Evolutionary conservation across 1,140 invertebrate species (phyloP).

Genomic region (Calephelis nemesis): DNA sequence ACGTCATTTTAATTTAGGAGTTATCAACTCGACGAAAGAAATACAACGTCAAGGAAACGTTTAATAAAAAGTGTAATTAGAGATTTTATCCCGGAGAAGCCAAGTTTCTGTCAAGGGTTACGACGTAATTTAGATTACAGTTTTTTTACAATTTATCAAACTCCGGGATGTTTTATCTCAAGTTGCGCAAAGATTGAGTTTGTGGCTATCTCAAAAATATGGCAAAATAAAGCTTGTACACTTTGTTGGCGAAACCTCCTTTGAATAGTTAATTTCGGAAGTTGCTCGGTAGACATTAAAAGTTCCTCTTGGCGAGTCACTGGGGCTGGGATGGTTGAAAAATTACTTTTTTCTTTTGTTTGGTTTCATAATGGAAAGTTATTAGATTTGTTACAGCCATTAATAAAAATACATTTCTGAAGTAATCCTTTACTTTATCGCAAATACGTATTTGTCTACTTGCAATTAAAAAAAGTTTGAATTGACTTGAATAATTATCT

Average conservation of each 20-base stretch:
- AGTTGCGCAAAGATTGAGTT: constrained; percentile 9
- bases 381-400: no score
- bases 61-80: neutral
- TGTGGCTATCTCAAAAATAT: constrained; percentile 11
- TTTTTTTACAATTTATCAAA: constrained; percentile 16
- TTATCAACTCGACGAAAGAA: no score
- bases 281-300: constrained; percentile 10
- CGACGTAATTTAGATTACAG: constrained; percentile 8
- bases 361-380: neutral
- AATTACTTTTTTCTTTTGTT: constrained; percentile 2
- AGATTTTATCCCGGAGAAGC: constrained; percentile 2
- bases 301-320: constrained; percentile 1
- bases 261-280: constrained; percentile 13
- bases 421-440: no score
- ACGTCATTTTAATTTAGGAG: no score
- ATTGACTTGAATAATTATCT: no score
- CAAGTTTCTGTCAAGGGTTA: constrained; percentile 12
- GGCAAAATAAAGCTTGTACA: constrained; percentile 1
- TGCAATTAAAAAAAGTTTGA: no score
- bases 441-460: no score
- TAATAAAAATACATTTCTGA: no score
- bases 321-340: neutral
- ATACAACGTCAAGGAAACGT: no score
- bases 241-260: constrained; percentile 11
- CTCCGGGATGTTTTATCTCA: constrained; percentile 10